Evolutionary conservation across 2,888 invertebrate genomes (phyloP).

Genomic region (Drymonia ruficornis): DNA sequence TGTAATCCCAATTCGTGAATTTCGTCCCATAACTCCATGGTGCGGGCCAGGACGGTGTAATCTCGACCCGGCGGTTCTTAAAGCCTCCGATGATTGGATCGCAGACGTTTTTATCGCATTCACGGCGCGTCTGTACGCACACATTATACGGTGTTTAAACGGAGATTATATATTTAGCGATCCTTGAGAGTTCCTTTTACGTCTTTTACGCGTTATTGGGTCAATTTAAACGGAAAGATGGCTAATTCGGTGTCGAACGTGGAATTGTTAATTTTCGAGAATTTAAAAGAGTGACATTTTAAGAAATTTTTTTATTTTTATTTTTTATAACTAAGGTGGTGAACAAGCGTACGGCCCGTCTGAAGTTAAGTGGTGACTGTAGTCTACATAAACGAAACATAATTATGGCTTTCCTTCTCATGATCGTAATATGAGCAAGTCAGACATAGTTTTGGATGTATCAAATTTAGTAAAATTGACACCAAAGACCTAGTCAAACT

Average conservation of each 20-base stretch:
- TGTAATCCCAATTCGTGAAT: slow-evolving; percentile 62
- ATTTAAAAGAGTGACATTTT: no score
- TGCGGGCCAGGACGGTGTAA: slow-evolving; percentile 51
- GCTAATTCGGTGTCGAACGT: background rate
- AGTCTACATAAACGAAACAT: no score
- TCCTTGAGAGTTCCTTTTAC: slow-evolving; percentile 8
- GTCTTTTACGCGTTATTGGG: slow-evolving; percentile 5
- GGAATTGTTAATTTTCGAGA: background rate
- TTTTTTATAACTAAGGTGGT: no score
- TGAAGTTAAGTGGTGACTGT: no score
- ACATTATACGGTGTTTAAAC: slow-evolving; percentile 27
- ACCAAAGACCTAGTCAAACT: no score
- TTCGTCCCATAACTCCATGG: slow-evolving; percentile 66
- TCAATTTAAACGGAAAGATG: slow-evolving; percentile 1
- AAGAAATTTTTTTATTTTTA: no score
- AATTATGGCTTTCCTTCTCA: no score
- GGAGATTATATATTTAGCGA: slow-evolving; percentile 20
- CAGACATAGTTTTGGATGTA: no score
- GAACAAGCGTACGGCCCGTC: no score
- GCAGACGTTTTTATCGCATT: slow-evolving; percentile 59
- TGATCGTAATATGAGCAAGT: no score
- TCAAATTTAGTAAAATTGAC: no score
- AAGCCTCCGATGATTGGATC: slow-evolving; percentile 69
- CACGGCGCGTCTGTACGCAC: slow-evolving; percentile 16
- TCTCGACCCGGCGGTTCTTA: slow-evolving; percentile 66